A percentile compares a stretch with the other conserved stretches of the same genome.
phyloP scores from a whole-genome alignment of 2,797 vertebrate species.

The Platalea minor region DNA sequence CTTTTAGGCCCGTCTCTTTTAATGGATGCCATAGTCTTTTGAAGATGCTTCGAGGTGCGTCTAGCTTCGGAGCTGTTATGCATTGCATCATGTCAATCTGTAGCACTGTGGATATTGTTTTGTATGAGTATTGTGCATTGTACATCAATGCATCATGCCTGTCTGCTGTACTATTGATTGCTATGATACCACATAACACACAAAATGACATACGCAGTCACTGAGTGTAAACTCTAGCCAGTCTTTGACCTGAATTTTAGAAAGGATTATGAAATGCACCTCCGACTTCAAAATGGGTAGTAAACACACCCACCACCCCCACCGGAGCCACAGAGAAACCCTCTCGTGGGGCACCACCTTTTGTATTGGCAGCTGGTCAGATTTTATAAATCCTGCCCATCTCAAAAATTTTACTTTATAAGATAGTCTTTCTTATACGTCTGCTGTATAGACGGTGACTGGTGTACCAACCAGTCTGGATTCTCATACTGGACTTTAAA shows the following conservation, averaged over 20 bases:
- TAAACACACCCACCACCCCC: not conserved
- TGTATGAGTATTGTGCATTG: not conserved
- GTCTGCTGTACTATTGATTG: slow-evolving; percentile 37
- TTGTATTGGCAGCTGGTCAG: not conserved
- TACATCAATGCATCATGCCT: not conserved
- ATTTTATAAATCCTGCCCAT: not conserved
- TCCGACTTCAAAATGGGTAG: not conserved
- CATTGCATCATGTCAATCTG: slow-evolving; percentile 30
- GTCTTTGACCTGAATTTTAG: not conserved
- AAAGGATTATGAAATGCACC: not conserved
- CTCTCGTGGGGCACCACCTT: not conserved
- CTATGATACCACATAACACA: not conserved
- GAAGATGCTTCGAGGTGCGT: slow-evolving; percentile 14
- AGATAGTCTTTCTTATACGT: not conserved
- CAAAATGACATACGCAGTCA: not conserved
- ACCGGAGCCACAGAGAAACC: not conserved
- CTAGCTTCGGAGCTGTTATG: not conserved
- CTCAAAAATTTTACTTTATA: not conserved
- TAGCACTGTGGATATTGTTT: slow-evolving; percentile 28
- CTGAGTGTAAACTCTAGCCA: not conserved
- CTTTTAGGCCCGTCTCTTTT: not conserved
- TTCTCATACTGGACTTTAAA: not conserved
- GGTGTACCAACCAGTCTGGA: not conserved
- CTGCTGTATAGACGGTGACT: not conserved
- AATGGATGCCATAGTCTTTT: not conserved